Conservation (phyloP, 2,797 vertebrate genomes). For the Macropodus opercularis region DNA sequence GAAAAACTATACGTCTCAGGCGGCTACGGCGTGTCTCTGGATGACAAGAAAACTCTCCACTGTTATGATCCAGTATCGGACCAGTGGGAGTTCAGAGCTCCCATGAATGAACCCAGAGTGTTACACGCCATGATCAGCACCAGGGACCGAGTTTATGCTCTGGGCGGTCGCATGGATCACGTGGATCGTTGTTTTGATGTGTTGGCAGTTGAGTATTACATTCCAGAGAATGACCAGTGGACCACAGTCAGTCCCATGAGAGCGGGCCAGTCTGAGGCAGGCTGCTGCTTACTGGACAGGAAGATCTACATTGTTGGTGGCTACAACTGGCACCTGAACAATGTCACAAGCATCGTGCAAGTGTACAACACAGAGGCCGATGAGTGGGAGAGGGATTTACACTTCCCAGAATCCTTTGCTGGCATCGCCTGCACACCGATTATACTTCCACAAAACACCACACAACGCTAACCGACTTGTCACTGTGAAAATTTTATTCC, state of each 20-base stretch:
- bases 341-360: conserved; percentile 96
- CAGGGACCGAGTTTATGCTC: conserved; percentile 84
- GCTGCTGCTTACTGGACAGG: conserved; percentile 89
- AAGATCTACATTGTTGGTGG: conserved; percentile 95
- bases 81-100: conserved; percentile 91
- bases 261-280: conserved; percentile 93
- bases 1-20: conserved; percentile 91
- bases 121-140: conserved; percentile 91
- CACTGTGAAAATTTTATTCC: conserved; percentile 57
- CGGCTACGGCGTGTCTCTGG: conserved; percentile 93
- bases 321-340: conserved; percentile 99
- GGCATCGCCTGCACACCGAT: conserved; percentile 91
- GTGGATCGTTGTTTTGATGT: conserved; percentile 96
- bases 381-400: conserved; percentile 96
- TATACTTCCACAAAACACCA: conserved; percentile 86
- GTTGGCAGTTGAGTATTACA: conserved; percentile 92
- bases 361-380: conserved; percentile 95
- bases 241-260: conserved; percentile 96
- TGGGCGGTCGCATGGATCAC: conserved; percentile 97
- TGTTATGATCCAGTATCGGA: conserved; percentile 88
- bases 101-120: conserved; percentile 96
- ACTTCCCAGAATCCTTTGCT: conserved; percentile 96
- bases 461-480: conserved; percentile 77
- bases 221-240: conserved; percentile 92
- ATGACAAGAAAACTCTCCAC: conserved; percentile 95